Percentiles rank a stretch among this genome's conserved stretches.
Evolutionary conservation across 2,888 invertebrate species (phyloP).

Genomic region (Protodeltote pygarga): DNA sequence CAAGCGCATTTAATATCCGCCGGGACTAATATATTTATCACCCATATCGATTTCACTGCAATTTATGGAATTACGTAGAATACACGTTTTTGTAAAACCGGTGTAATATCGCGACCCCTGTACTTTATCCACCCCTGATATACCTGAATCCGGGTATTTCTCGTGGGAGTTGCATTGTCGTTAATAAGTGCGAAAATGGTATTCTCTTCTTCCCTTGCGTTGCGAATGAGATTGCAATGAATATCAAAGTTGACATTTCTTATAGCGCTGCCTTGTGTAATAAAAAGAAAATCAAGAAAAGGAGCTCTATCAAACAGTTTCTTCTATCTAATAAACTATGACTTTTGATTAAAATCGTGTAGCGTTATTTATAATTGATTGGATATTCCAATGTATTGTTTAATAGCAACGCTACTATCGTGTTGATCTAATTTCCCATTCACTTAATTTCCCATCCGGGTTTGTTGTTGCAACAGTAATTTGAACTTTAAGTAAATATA

Average conservation of each 20-base stretch:
- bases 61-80: conserved; percentile 61
- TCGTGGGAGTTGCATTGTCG: conserved; percentile 73
- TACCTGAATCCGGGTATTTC: conserved; percentile 74
- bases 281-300: conserved; percentile 4
- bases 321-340: conserved; percentile 8
- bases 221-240: conserved; percentile 54
- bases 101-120: conserved; percentile 68
- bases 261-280: conserved; percentile 8
- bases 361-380: conserved; percentile 38
- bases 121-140: conserved; percentile 64
- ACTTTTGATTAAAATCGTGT: conserved; percentile 22
- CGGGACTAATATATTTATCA: conserved; percentile 31
- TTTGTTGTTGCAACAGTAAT: conserved; percentile 19
- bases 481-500: conserved; percentile 29
- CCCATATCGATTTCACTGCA: conserved; percentile 51
- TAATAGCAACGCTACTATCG: conserved; percentile 38
- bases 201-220: conserved; percentile 48
- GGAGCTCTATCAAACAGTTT: not conserved
- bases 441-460: conserved; percentile 19
- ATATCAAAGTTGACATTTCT: conserved; percentile 40
- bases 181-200: conserved; percentile 73
- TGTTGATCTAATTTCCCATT: conserved; percentile 50
- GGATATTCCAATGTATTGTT: conserved; percentile 35
- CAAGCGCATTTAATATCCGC: no score
- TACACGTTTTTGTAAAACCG: conserved; percentile 54